Percentiles rank a stretch among this genome's conserved stretches.
phyloP scores from a whole-genome alignment of 2,888 invertebrate genomes.

The Oscheius sp. region DNA sequence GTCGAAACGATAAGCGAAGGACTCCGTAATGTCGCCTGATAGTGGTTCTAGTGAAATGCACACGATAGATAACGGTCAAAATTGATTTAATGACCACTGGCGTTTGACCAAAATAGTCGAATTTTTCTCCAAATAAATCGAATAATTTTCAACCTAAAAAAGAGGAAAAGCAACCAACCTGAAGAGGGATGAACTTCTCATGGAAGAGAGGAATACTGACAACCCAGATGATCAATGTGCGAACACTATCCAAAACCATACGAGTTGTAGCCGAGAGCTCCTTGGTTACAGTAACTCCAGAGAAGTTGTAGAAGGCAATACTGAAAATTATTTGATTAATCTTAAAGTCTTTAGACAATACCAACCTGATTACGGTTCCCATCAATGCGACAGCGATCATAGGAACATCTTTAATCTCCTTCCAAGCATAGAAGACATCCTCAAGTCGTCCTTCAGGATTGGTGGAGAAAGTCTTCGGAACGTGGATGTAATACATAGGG shows the following conservation, averaged over 20 bases:
- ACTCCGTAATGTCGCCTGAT: neutral
- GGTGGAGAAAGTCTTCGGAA: constrained; percentile 81
- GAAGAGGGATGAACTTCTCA: constrained; percentile 78
- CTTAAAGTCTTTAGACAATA: constrained; percentile 3
- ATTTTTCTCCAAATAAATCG: neutral
- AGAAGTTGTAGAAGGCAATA: constrained; percentile 91
- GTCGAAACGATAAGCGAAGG: neutral
- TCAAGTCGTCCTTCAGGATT: constrained; percentile 75
- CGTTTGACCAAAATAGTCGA: neutral
- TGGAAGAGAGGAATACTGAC: constrained; percentile 81
- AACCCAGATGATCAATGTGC: constrained; percentile 89
- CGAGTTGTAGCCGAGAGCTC: constrained; percentile 90
- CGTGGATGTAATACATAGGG: constrained; percentile 83
- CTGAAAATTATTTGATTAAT: no score
- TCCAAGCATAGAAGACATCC: constrained; percentile 84
- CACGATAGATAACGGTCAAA: neutral
- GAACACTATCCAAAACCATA: constrained; percentile 87
- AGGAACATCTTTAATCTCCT: constrained; percentile 80
- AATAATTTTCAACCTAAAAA: no score
- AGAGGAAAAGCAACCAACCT: no score
- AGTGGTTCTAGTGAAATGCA: neutral
- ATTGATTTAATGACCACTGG: no score
- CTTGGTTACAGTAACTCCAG: constrained; percentile 89
- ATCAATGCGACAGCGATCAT: constrained; percentile 78
- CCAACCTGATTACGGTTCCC: constrained; percentile 74